Conservation (phyloP, 2,888 invertebrate genomes). For the Shargacucullia verbasci region DNA sequence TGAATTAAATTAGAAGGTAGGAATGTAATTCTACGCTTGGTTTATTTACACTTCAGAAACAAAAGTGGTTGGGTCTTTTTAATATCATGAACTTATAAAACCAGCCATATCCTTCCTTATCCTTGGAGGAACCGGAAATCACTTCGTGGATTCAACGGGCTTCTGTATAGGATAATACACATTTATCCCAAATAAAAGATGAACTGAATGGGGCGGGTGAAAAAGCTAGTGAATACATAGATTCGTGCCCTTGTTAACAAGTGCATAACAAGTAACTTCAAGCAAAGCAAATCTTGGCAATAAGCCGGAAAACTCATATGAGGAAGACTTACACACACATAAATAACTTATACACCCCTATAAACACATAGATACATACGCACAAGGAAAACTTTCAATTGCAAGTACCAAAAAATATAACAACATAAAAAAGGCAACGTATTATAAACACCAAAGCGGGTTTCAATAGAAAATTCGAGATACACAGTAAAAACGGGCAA, state of each 20-base stretch:
- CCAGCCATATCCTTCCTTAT: too few species aligned
- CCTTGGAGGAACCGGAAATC: too few species aligned
- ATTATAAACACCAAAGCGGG: constrained; percentile 40
- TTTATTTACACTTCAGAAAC: too few species aligned
- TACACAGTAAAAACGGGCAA: constrained; percentile 32
- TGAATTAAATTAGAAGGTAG: too few species aligned
- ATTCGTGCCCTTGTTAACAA: constrained; percentile 16
- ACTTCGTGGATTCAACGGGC: too few species aligned
- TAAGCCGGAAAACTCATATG: constrained; percentile 20
- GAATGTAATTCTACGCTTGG: too few species aligned
- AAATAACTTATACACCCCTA: constrained; percentile 6
- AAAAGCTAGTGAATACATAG: too few species aligned
- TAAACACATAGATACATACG: constrained; percentile 4
- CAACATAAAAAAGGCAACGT: constrained; percentile 29
- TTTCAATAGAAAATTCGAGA: constrained; percentile 44
- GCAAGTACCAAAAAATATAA: constrained; percentile 14
- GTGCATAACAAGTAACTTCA: constrained; percentile 17
- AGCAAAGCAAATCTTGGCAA: constrained; percentile 30
- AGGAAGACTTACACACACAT: constrained; percentile 8
- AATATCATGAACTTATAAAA: too few species aligned
- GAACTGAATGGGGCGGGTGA: too few species aligned
- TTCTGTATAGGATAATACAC: too few species aligned
- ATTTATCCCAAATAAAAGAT: too few species aligned
- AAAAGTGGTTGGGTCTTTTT: too few species aligned
- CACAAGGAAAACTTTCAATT: constrained; percentile 12